Evolutionary conservation across 2,888 invertebrate genomes (phyloP).

Genomic region (Hipparchia sbordonii): DNA sequence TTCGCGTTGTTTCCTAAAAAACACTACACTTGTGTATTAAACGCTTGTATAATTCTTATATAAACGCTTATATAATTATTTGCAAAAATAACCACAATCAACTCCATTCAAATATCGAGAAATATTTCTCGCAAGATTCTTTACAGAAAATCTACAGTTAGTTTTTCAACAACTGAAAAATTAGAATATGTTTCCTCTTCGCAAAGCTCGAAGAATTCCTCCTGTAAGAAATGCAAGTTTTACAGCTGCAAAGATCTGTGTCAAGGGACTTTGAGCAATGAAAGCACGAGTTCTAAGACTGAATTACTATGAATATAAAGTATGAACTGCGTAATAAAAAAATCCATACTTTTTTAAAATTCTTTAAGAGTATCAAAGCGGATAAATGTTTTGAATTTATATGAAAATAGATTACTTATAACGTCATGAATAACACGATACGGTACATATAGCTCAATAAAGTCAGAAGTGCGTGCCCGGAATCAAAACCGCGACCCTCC

Average conservation of each 20-base stretch:
- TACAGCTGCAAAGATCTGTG: slow-evolving; percentile 7
- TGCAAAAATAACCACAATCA: background rate
- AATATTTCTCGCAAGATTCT: background rate
- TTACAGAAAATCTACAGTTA: background rate
- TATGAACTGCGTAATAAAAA: background rate
- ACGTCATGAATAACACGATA: no score
- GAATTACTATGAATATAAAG: background rate
- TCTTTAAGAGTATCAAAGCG: no score
- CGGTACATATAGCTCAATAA: no score
- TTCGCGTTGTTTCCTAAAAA: no score
- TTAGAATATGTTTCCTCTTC: slow-evolving; percentile 1
- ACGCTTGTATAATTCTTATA: no score
- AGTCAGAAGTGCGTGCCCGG: no score
- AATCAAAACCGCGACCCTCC: no score
- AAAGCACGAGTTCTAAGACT: background rate
- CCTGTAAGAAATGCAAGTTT: slow-evolving; percentile 6
- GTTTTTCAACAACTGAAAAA: background rate
- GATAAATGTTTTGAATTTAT: no score
- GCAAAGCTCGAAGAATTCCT: slow-evolving; percentile 2
- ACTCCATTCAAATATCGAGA: background rate
- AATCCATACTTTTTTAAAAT: background rate
- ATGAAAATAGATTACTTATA: no score
- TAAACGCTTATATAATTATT: background rate
- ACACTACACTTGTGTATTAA: no score
- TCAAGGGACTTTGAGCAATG: slow-evolving; percentile 14